A percentile compares a stretch with the other conserved stretches of the same genome.
These are phyloP conservation scores for Mycalesis mineus DNA, from an alignment of 2,888 invertebrate genomes.

Conservation along the genomic window DNA sequence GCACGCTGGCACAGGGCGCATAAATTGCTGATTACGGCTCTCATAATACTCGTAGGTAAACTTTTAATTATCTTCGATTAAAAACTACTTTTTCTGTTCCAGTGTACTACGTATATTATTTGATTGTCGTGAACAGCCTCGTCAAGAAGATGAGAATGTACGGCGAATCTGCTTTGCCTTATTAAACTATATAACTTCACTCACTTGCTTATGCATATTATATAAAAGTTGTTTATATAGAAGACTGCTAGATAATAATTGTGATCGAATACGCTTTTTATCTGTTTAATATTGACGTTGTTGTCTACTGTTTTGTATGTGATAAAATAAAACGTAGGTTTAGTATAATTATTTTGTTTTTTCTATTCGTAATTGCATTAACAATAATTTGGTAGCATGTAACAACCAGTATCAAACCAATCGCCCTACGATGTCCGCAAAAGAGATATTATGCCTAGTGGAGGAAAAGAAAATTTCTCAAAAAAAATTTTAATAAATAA, in stretches of 20 bases:
- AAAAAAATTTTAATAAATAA: too few species aligned
- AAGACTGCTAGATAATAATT: slow-evolving; percentile 9
- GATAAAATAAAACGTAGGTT: neutral
- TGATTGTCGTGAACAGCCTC: slow-evolving; percentile 60
- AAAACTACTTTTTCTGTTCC: slow-evolving; percentile 42
- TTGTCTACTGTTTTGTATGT: slow-evolving; percentile 1
- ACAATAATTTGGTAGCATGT: too few species aligned
- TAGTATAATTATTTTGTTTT: too few species aligned
- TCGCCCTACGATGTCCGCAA: too few species aligned
- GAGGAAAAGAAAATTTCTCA: too few species aligned
- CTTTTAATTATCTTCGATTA: too few species aligned
- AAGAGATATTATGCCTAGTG: too few species aligned
- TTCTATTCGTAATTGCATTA: too few species aligned
- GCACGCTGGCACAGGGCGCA: too few species aligned
- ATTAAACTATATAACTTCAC: slow-evolving; percentile 44
- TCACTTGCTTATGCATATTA: neutral
- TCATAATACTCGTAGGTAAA: too few species aligned
- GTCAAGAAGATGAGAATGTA: slow-evolving; percentile 63
- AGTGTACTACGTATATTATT: slow-evolving; percentile 61
- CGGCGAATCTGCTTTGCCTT: slow-evolving; percentile 58
- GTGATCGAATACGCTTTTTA: slow-evolving; percentile 16
- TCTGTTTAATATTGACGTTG: neutral
- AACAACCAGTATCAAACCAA: too few species aligned
- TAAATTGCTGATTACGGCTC: too few species aligned
- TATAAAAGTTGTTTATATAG: neutral